phyloP scores from a whole-genome alignment of 2,888 invertebrate species.

The Cosmia trapezina region DNA sequence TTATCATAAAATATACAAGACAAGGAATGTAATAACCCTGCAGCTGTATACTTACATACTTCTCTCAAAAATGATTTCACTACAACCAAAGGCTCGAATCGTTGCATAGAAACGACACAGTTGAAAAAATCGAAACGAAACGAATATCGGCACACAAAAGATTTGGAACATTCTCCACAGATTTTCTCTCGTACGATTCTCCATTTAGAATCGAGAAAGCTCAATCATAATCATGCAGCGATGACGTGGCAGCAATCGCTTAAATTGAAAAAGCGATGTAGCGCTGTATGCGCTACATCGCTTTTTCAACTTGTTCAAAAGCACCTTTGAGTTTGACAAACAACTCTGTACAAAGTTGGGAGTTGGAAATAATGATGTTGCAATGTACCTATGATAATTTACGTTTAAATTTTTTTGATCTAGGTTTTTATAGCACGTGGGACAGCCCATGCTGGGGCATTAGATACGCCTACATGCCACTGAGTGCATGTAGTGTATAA shows the following conservation, averaged over 20 bases:
- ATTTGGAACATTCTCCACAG: slow-evolving; percentile 25
- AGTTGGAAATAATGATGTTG: not conserved
- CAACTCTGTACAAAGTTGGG: not conserved
- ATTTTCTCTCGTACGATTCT: slow-evolving; percentile 23
- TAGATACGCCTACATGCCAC: too few relatives aligned
- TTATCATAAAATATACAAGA: not conserved
- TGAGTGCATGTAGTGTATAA: too few relatives aligned
- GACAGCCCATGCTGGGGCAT: too few relatives aligned
- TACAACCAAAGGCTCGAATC: not conserved
- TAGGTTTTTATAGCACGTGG: too few relatives aligned
- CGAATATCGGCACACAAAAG: slow-evolving; percentile 34
- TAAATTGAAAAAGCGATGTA: slow-evolving; percentile 45
- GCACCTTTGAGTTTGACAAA: slow-evolving; percentile 12
- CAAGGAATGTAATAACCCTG: not conserved
- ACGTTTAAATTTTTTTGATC: not conserved
- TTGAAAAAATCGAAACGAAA: slow-evolving; percentile 4
- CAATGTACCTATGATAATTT: not conserved
- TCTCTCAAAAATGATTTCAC: not conserved
- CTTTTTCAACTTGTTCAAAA: too few relatives aligned
- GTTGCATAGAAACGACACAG: slow-evolving; percentile 3
- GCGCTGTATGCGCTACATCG: slow-evolving; percentile 1
- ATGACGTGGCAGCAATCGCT: slow-evolving; percentile 40
- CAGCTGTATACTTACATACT: not conserved
- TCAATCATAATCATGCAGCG: slow-evolving; percentile 48
- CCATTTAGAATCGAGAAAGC: slow-evolving; percentile 25